Conservation (phyloP, 2,888 invertebrate genomes). For the Bombyx huttoni region DNA sequence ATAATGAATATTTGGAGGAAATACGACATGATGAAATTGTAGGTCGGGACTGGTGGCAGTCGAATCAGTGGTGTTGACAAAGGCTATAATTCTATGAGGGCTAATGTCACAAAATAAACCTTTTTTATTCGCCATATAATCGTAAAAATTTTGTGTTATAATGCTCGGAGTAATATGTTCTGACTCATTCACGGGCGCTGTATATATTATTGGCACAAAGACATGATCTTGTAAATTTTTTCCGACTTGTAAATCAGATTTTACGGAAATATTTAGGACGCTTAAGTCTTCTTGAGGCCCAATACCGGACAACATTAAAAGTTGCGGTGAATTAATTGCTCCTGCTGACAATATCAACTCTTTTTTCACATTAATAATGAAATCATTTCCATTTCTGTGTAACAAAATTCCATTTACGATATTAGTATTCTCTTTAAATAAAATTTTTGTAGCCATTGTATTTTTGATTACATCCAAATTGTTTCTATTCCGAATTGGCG, state of each 20-base stretch:
- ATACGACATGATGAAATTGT: conserved; percentile 34
- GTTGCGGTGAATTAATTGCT: conserved; percentile 61
- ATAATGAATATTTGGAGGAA: conserved; percentile 26
- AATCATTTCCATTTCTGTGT: conserved; percentile 35
- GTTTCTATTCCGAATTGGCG: conserved; percentile 34
- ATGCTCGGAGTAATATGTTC: conserved; percentile 20
- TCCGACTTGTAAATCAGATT: conserved; percentile 62
- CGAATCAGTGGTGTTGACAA: conserved; percentile 57
- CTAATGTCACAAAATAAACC: conserved; percentile 41
- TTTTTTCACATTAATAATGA: conserved; percentile 42
- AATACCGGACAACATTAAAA: conserved; percentile 65
- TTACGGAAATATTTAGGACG: conserved; percentile 38
- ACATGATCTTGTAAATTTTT: conserved; percentile 68
- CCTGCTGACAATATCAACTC: conserved; percentile 68
- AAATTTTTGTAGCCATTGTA: conserved; percentile 62
- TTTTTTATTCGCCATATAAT: conserved; percentile 56
- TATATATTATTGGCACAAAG: conserved; percentile 41
- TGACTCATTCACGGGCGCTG: conserved; percentile 26
- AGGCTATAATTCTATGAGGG: conserved; percentile 48
- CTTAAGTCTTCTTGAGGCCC: conserved; percentile 54
- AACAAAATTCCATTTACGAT: conserved; percentile 46
- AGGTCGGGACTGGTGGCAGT: conserved; percentile 47
- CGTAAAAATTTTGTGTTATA: conserved; percentile 30
- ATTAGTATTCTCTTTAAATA: conserved; percentile 63
- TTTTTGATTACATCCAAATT: conserved; percentile 63